Evolutionary conservation across 2,888 invertebrate genomes (phyloP).

Genomic region (Meta bourneti): DNA sequence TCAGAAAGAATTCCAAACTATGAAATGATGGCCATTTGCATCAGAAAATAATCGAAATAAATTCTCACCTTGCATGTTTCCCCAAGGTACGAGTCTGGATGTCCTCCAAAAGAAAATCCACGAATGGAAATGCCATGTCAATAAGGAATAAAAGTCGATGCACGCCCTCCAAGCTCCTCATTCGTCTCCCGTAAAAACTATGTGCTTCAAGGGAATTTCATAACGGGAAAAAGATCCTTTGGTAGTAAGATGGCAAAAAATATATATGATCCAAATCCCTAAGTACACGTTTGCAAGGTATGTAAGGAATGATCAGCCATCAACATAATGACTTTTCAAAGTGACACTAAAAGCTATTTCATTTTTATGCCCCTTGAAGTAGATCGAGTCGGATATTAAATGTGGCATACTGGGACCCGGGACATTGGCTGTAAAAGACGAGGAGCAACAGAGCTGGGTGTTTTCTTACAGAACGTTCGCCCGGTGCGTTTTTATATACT

Average conservation of each 20-base stretch:
- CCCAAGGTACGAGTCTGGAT: background rate
- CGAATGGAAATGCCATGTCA: background rate
- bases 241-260: background rate
- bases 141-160: background rate
- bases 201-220: slow-evolving; percentile 12
- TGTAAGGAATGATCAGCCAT: slow-evolving; percentile 51
- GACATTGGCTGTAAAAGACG: slow-evolving; percentile 28
- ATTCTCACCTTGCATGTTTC: background rate
- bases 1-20: no score
- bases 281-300: slow-evolving; percentile 24
- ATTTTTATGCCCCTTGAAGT: slow-evolving; percentile 59
- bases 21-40: no score
- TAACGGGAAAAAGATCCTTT: background rate
- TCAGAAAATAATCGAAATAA: background rate
- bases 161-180: background rate
- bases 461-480: background rate
- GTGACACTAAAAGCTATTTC: slow-evolving; percentile 60
- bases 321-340: slow-evolving; percentile 59
- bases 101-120: background rate
- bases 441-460: background rate
- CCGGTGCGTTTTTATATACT: slow-evolving; percentile 40
- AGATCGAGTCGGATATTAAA: slow-evolving; percentile 34
- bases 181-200: background rate
- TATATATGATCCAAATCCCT: slow-evolving; percentile 41
- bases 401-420: slow-evolving; percentile 37